A percentile compares a stretch with the other conserved stretches of the same genome.
phyloP scores from a whole-genome alignment of 2,888 invertebrate species.

The Drosophila acutilabella region DNA sequence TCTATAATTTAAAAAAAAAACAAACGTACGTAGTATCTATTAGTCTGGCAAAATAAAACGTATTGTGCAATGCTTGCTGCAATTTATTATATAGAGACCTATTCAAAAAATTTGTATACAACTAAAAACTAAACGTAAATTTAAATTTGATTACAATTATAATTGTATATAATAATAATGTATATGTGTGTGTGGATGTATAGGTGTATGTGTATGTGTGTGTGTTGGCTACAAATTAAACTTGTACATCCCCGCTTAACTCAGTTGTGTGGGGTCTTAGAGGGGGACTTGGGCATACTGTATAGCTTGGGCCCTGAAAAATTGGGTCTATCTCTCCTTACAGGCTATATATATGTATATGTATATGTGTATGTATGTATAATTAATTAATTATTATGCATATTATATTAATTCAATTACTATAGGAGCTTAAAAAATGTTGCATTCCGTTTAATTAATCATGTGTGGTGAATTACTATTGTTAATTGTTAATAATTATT shows the following conservation, averaged over 20 bases:
- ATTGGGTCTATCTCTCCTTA: constrained; percentile 67
- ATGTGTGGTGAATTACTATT: constrained; percentile 37
- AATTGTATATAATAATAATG: constrained; percentile 37
- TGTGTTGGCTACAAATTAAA: constrained; percentile 52
- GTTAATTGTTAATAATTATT: constrained; percentile 32
- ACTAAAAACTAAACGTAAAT: constrained; percentile 68
- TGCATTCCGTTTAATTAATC: neutral
- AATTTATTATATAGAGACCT: constrained; percentile 73
- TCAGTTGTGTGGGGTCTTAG: constrained; percentile 33
- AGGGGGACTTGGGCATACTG: neutral
- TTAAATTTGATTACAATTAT: constrained; percentile 75
- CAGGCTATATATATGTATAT: constrained; percentile 32
- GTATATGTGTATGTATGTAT: neutral
- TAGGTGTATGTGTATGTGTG: constrained; percentile 26
- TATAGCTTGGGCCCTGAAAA: constrained; percentile 58
- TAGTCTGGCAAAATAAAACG: constrained; percentile 45
- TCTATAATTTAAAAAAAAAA: constrained; percentile 27
- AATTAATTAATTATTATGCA: constrained; percentile 56
- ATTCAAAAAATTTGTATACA: constrained; percentile 68
- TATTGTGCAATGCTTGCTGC: constrained; percentile 61
- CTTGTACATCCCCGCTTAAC: constrained; percentile 60
- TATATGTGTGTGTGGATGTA: constrained; percentile 28
- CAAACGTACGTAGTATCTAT: constrained; percentile 11
- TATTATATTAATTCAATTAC: constrained; percentile 56
- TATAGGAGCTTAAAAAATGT: constrained; percentile 68